phyloP scores from a whole-genome alignment of 2,113 vertebrate genomes.

The Pangasianodon hypophthalmus region DNA sequence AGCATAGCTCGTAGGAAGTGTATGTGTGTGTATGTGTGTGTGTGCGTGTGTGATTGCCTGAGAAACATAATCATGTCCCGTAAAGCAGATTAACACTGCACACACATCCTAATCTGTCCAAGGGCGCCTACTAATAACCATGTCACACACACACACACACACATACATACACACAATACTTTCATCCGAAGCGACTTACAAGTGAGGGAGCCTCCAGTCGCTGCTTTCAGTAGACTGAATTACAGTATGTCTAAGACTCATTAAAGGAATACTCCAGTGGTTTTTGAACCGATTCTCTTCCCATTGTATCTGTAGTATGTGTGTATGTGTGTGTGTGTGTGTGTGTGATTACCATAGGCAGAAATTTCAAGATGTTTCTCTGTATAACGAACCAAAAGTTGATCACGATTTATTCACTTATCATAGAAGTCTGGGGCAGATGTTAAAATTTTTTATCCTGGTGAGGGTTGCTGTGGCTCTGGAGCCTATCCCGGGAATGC shows the following conservation, averaged over 20 bases:
- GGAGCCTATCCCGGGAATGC: neutral
- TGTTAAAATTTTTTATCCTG: neutral
- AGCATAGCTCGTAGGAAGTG: neutral
- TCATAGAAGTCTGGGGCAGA: neutral
- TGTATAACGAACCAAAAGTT: neutral
- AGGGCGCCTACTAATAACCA: conserved; percentile 38
- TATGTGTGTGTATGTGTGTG: neutral
- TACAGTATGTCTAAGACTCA: neutral
- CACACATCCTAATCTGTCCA: conserved; percentile 48
- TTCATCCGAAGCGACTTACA: neutral
- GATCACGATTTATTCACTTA: neutral
- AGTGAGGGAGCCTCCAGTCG: neutral
- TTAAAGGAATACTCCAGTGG: neutral
- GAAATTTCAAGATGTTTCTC: neutral
- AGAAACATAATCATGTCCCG: conserved; percentile 41
- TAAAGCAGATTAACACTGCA: conserved; percentile 48
- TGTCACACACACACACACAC: neutral
- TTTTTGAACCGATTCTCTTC: neutral
- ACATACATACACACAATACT: neutral
- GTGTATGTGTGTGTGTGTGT: conserved; percentile 5
- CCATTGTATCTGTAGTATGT: neutral
- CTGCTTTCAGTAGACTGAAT: neutral
- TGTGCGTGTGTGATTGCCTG: neutral
- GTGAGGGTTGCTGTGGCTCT: neutral
- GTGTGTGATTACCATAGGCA: neutral